Evolutionary conservation across 2,797 vertebrate species (phyloP), one percentile per base, ranked within the genome.

Genomic region (Neostethus bicornis): DNA sequence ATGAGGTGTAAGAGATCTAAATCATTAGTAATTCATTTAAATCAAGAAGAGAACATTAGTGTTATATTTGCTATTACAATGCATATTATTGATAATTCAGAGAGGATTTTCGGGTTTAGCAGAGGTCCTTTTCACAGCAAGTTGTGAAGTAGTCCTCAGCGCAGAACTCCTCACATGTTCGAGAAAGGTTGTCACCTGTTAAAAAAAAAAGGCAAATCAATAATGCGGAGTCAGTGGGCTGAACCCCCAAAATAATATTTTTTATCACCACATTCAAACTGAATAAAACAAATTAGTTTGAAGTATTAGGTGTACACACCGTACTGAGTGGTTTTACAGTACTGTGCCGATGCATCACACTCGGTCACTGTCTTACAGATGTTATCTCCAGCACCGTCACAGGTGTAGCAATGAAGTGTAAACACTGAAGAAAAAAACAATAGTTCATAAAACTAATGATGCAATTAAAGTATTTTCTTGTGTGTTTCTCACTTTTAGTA

Each of bases 341-440:
- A 81, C 5, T 46, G 31, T n/a, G 34, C 45, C 0, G 26, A 4
- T 0, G 1, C 0, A 0, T 54, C 45, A 39, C 85, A 88, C 0
- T 13, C 3, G 0, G 41, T 72, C 5, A 2, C 26, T 0, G 10
- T 62, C 62, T 80, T 84, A 12, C 89, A 90, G 13, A 38, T 0
- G 1, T 1, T 4, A 10, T 72, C 70, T 0, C 17, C 2, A 0
- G 23, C 31, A 8, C 4, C 10, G 0, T 29, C n/a, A 21, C 88
- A 90, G 16, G 55, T 73, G 68, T 47, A 83, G 50, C 89, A 89
- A 14, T 0, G 46, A 50, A 90, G 78, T 1, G 81, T 34, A 48
- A 79, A 47, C 72, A 85, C 89, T 87, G 42, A 19, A n/a, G n/a
- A n/a, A n/a, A n/a, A n/a, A n/a, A n/a, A n/a, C n/a, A n/a, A n/a